phyloP scores from a whole-genome alignment of 1,140 invertebrate genomes.

The Tigriopus japonicus region DNA sequence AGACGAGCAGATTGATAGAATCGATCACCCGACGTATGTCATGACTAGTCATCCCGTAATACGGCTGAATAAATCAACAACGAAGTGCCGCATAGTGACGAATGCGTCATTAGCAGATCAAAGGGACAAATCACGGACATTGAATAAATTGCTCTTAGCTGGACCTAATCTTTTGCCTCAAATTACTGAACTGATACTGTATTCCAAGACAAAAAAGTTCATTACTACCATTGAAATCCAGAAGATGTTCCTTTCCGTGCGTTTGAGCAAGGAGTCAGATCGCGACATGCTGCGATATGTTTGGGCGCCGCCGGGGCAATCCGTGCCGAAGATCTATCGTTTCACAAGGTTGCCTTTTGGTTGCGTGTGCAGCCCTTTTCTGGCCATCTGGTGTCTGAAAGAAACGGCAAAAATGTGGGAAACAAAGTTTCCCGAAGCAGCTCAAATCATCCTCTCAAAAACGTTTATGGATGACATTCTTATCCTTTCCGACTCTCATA shows the following conservation, averaged over 20 bases:
- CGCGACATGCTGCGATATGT: neutral
- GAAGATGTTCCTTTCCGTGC: neutral
- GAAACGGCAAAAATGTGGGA: neutral
- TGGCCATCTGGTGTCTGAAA: neutral
- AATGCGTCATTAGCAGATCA: neutral
- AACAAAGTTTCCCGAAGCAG: neutral
- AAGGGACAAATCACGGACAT: neutral
- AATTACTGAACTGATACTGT: neutral
- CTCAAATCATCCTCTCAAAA: neutral
- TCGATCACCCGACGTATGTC: neutral
- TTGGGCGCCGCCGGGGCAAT: neutral
- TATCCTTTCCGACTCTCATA: neutral
- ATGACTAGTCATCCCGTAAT: neutral
- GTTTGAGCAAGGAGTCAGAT: neutral
- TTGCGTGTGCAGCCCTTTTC: neutral
- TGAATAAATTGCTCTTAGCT: neutral
- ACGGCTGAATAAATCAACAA: neutral
- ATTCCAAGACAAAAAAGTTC: neutral
- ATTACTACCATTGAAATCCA: slow-evolving; percentile 1
- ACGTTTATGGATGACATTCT: neutral
- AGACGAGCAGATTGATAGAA: neutral
- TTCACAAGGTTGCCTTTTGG: neutral
- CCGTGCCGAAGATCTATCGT: neutral
- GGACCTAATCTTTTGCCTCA: neutral
- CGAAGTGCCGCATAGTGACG: neutral